These are phyloP conservation scores for Nanorana parkeri DNA, from an alignment of 2,113 vertebrate species.

Conservation along the genomic window DNA sequence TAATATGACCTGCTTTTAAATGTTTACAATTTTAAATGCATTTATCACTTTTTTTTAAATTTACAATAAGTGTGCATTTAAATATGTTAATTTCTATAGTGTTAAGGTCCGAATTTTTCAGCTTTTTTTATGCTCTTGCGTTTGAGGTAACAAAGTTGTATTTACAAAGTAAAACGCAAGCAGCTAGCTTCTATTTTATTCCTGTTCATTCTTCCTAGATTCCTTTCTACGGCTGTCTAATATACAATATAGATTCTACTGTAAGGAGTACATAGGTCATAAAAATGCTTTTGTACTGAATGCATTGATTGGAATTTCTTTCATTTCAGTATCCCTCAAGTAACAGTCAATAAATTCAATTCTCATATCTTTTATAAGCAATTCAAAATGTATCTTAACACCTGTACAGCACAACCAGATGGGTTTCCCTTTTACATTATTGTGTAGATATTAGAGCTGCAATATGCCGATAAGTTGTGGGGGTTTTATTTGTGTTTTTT, in stretches of 20 bases:
- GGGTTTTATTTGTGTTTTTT: background rate
- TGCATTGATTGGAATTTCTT: conserved; percentile 43
- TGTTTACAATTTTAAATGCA: no score
- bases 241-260: background rate
- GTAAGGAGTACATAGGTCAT: conserved; percentile 7
- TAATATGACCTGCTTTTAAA: no score
- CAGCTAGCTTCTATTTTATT: no score
- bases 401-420: background rate
- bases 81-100: no score
- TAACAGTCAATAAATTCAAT: conserved; percentile 35
- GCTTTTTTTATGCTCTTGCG: no score
- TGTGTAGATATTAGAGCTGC: background rate
- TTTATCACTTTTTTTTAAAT: no score
- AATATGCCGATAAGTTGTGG: background rate
- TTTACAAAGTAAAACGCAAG: no score
- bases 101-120: no score
- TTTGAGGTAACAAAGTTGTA: no score
- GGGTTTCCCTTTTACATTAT: conserved; percentile 26
- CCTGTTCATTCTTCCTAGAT: no score
- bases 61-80: no score
- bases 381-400: conserved; percentile 29
- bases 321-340: conserved; percentile 36
- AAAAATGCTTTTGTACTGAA: background rate
- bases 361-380: conserved; percentile 38
- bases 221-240: background rate